These are phyloP conservation scores for Amiota communis DNA, from an alignment of 2,888 invertebrate species.

Conservation along the genomic window DNA sequence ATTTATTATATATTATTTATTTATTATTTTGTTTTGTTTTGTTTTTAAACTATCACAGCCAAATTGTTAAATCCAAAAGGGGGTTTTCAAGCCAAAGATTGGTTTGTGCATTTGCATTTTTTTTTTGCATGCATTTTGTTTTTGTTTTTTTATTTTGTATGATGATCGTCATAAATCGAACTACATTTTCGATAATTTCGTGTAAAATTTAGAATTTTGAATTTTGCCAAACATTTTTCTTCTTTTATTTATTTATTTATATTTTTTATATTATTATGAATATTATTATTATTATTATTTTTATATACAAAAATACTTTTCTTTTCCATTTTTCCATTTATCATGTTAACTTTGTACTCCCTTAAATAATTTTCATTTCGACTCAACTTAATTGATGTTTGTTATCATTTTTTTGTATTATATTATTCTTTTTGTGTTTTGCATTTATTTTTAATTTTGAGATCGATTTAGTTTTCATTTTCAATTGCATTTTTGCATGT, in stretches of 20 bases:
- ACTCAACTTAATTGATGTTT: too few relatives aligned
- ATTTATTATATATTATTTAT: conserved; percentile 34
- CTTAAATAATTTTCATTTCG: conserved; percentile 30
- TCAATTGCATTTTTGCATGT: conserved; percentile 16
- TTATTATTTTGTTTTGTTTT: conserved; percentile 47
- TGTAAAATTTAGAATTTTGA: conserved; percentile 71
- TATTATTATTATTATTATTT: conserved; percentile 11
- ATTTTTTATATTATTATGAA: background rate
- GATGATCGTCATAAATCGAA: conserved; percentile 22
- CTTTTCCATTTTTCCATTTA: background rate
- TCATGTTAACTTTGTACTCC: conserved; percentile 43
- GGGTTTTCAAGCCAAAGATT: conserved; percentile 55
- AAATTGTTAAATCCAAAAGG: conserved; percentile 72
- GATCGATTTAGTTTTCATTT: conserved; percentile 56
- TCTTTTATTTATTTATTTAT: conserved; percentile 45
- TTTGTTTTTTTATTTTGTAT: conserved; percentile 40
- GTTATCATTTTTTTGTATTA: too few relatives aligned
- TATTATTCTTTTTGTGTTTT: conserved; percentile 43
- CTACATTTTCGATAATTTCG: conserved; percentile 45
- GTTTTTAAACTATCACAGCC: conserved; percentile 73
- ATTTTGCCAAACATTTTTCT: conserved; percentile 68
- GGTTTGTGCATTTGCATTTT: conserved; percentile 32
- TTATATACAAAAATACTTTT: conserved; percentile 8
- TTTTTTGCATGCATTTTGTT: conserved; percentile 42
- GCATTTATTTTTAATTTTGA: conserved; percentile 58